Evolutionary conservation across 64 coral and sea anemone genomes (phyloP), one percentile per base, ranked within the genome.

Genomic region (Pocillopora verrucosa): DNA sequence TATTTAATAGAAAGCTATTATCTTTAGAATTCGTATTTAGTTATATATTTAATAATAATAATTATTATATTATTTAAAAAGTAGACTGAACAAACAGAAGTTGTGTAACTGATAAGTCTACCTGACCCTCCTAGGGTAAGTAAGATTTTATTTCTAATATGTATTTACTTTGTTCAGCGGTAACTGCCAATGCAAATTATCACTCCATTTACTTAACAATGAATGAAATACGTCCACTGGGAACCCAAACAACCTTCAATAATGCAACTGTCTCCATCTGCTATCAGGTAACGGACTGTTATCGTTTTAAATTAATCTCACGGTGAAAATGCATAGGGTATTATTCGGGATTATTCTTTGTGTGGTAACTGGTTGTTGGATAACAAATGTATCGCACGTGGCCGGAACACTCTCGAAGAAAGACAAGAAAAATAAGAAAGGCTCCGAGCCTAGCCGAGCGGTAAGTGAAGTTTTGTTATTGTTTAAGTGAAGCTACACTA

Each of bases 381-480:
- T 85, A 10, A 72, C 82, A 4, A 24, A 62, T 62, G 57, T 85
- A 19, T 85, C 37, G 5, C 82, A 26, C 36, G 82, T 85, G 36
- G 45, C 17, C 26, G 82, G 82, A 12, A 85, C 82, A 19, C 30
- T 85, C 20, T 85, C 82, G 7, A 85, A 85, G 37, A 85, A 85
- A 38, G 65, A 85, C 38, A 85, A 85, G 35, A 85, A 85, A 38
- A 22, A 25, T 57, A 72, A 38, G 61, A 83, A 83, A 62, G 51
- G 36, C 51, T 67, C 61, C 7, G 80, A 85, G 11, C 16, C 51
- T 41, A 85, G 22, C 11, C 37, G 82, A 67, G 17, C 65, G 82
- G 82, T 85, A 51, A 85, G 82, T 3, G 24, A 62, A 16, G 61
- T 11, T 72, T 24, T 41, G 25, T 83, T 65, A n/a, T 83, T 83